Percentiles rank a stretch among this genome's conserved stretches.
These are phyloP conservation scores for Cephalotes varians DNA, from an alignment of 2,888 invertebrate species.

Conservation along the genomic window DNA sequence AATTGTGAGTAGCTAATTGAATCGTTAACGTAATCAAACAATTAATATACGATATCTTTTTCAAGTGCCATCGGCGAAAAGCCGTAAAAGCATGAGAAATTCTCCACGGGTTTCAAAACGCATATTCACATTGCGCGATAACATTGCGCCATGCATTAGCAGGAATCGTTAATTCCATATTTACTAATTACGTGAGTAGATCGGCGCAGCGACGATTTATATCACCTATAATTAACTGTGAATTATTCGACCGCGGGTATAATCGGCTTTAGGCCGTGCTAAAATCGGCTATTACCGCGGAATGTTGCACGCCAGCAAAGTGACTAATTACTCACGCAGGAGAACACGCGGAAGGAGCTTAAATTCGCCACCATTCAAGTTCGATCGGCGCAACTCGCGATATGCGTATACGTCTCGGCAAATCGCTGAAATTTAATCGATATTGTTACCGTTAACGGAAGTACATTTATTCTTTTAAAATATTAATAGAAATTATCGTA, in stretches of 20 bases:
- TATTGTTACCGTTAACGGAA: background rate
- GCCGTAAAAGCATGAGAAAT: slow-evolving; percentile 44
- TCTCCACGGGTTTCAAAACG: slow-evolving; percentile 39
- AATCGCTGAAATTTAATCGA: background rate
- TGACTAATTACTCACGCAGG: slow-evolving; percentile 43
- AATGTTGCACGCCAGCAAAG: slow-evolving; percentile 39
- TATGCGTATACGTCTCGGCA: background rate
- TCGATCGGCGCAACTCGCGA: slow-evolving; percentile 23
- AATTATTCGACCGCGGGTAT: slow-evolving; percentile 51
- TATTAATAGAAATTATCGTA: background rate
- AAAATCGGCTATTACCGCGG: slow-evolving; percentile 49
- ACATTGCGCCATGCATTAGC: slow-evolving; percentile 35
- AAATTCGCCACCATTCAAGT: slow-evolving; percentile 25
- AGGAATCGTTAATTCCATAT: slow-evolving; percentile 48
- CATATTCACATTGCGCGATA: slow-evolving; percentile 37
- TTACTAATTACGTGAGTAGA: slow-evolving; percentile 57
- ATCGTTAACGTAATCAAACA: slow-evolving; percentile 51
- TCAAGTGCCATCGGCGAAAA: slow-evolving; percentile 10
- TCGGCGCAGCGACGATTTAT: slow-evolving; percentile 51
- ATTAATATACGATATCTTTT: slow-evolving; percentile 47
- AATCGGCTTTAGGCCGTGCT: slow-evolving; percentile 52
- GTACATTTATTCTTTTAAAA: background rate
- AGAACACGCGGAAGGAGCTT: slow-evolving; percentile 15
- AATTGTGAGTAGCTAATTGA: slow-evolving; percentile 43
- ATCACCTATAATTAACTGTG: slow-evolving; percentile 50